phyloP scores from a whole-genome alignment of 2,888 invertebrate genomes.

The Lathronympha strigana region DNA sequence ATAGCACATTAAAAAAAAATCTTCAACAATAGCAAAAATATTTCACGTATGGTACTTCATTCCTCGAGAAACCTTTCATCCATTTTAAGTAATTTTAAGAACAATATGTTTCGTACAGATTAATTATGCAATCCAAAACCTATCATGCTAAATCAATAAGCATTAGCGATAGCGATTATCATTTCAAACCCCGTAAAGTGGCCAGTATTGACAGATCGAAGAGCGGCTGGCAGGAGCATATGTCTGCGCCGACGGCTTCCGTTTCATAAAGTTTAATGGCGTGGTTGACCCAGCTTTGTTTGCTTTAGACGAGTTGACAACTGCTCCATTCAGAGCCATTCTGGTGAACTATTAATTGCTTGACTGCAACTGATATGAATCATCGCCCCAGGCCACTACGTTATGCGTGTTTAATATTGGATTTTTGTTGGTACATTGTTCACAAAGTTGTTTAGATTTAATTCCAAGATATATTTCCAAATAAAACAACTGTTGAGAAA shows the following conservation, averaged over 20 bases:
- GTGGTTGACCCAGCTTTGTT: conserved; percentile 83
- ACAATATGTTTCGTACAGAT: too few relatives aligned
- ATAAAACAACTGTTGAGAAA: too few relatives aligned
- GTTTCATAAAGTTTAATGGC: conserved; percentile 82
- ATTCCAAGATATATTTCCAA: too few relatives aligned
- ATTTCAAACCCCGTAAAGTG: conserved; percentile 56
- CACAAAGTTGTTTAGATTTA: not conserved
- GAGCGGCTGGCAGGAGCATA: conserved; percentile 68
- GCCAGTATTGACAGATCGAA: conserved; percentile 74
- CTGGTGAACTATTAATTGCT: conserved; percentile 76
- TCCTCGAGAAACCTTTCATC: too few relatives aligned
- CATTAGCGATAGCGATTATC: not conserved
- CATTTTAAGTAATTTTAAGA: too few relatives aligned
- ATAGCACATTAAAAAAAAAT: too few relatives aligned
- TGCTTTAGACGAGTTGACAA: conserved; percentile 74
- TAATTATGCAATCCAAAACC: not conserved
- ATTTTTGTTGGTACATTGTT: not conserved
- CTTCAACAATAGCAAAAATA: too few relatives aligned
- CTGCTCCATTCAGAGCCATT: conserved; percentile 71
- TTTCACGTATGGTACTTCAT: too few relatives aligned
- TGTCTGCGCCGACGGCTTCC: conserved; percentile 78
- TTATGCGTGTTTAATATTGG: conserved; percentile 4
- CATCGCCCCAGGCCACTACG: conserved; percentile 29
- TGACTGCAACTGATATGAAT: conserved; percentile 53
- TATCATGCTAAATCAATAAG: not conserved